Evolutionary conservation across 1,140 invertebrate species (phyloP).

Genomic region (Brachionus koreanus): DNA sequence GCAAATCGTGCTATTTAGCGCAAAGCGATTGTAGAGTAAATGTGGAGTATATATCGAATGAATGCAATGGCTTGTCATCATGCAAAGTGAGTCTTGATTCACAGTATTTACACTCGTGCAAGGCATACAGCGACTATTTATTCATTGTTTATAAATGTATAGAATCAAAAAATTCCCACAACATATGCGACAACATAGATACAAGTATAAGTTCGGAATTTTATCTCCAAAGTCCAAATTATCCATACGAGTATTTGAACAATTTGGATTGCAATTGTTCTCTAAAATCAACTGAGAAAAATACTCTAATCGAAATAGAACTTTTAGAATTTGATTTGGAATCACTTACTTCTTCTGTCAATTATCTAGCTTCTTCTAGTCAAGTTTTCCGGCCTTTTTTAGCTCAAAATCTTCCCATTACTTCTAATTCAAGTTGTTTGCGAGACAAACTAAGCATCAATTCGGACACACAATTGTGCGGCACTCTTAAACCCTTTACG

Average conservation of each 20-base stretch:
- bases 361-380: not conserved
- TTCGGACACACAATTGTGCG: not conserved
- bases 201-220: not conserved
- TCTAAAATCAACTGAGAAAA: not conserved
- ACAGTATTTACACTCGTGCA: slow-evolving; percentile 41
- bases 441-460: not conserved
- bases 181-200: slow-evolving; percentile 14
- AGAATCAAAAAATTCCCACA: not conserved
- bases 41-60: slow-evolving; percentile 31
- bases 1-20: not conserved
- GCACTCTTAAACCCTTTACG: not conserved
- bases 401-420: not conserved
- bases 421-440: not conserved
- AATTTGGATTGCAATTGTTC: slow-evolving; percentile 34
- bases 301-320: not conserved
- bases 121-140: slow-evolving; percentile 13
- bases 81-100: slow-evolving; percentile 28
- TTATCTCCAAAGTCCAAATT: slow-evolving; percentile 10
- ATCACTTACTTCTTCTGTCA: not conserved
- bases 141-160: slow-evolving; percentile 28
- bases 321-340: slow-evolving; percentile 17
- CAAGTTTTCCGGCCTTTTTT: not conserved
- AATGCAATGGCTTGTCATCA: not conserved
- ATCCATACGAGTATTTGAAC: slow-evolving; percentile 35
- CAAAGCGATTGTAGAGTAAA: slow-evolving; percentile 11